Conservation (phyloP, 1,140 invertebrate genomes). For the Drosophila nannoptera region DNA sequence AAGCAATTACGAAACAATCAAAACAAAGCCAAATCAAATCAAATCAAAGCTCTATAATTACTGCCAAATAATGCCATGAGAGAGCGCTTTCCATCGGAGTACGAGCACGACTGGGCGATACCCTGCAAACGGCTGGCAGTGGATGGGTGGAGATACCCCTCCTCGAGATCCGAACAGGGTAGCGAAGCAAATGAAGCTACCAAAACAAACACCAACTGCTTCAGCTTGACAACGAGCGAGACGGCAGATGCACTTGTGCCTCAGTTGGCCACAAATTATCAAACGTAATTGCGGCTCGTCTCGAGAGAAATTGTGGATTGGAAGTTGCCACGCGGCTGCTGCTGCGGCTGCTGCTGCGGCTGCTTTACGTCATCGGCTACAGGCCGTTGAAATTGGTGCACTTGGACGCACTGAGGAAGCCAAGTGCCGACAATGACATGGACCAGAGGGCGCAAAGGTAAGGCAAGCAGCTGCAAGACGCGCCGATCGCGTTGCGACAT, state of each 20-base stretch:
- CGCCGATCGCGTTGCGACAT: constrained; percentile 39
- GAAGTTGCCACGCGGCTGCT: constrained; percentile 16
- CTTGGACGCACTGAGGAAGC: constrained; percentile 61
- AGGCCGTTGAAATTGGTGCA: constrained; percentile 65
- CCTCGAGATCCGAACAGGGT: neutral
- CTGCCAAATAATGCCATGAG: constrained; percentile 45
- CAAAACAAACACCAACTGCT: constrained; percentile 52
- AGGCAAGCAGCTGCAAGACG: constrained; percentile 21
- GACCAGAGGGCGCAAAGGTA: constrained; percentile 35
- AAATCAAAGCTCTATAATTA: constrained; percentile 63
- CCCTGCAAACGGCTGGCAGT: neutral
- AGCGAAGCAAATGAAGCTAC: constrained; percentile 53
- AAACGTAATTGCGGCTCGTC: constrained; percentile 69
- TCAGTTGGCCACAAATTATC: constrained; percentile 60
- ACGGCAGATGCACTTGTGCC: constrained; percentile 62
- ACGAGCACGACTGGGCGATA: neutral
- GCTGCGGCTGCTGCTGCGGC: constrained; percentile 10
- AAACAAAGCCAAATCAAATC: constrained; percentile 49
- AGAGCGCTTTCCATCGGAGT: neutral
- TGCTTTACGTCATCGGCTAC: constrained; percentile 66
- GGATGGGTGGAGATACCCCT: too few species aligned
- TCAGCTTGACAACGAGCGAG: constrained; percentile 7
- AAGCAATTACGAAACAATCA: constrained; percentile 65
- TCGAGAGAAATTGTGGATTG: constrained; percentile 50
- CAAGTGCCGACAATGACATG: constrained; percentile 22